These are phyloP conservation scores for Odontocolon sp. DNA, from an alignment of 2,888 invertebrate genomes.

Conservation along the genomic window DNA sequence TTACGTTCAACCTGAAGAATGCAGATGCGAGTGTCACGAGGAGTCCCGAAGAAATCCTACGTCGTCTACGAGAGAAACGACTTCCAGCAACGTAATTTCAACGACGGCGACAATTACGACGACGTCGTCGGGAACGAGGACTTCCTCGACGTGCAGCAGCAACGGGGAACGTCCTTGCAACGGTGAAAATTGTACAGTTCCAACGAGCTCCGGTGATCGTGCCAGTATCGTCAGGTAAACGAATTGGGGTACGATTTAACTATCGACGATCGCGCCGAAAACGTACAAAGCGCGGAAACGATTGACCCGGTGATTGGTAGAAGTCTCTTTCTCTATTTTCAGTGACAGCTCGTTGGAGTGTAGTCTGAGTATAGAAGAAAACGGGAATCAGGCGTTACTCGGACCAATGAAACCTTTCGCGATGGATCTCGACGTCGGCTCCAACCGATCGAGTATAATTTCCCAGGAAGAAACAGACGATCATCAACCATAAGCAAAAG, in stretches of 20 bases:
- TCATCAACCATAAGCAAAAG: constrained; percentile 63
- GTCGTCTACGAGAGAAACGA: neutral
- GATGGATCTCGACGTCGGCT: constrained; percentile 84
- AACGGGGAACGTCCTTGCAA: constrained; percentile 72
- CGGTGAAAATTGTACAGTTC: constrained; percentile 71
- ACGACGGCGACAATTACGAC: constrained; percentile 37
- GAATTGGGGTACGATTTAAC: constrained; percentile 69
- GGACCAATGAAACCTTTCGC: constrained; percentile 83
- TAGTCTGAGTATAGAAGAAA: constrained; percentile 82
- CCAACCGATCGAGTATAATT: constrained; percentile 84
- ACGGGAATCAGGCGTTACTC: constrained; percentile 73
- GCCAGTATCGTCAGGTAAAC: constrained; percentile 79
- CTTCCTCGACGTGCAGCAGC: constrained; percentile 69
- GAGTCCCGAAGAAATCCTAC: constrained; percentile 76
- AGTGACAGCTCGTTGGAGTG: constrained; percentile 84
- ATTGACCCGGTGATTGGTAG: constrained; percentile 75
- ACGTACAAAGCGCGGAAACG: constrained; percentile 11
- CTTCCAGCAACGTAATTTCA: neutral
- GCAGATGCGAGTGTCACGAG: constrained; percentile 93
- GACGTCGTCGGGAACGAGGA: constrained; percentile 41
- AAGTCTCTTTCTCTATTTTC: constrained; percentile 78
- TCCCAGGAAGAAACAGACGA: constrained; percentile 81
- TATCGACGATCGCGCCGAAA: constrained; percentile 55
- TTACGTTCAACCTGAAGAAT: constrained; percentile 94
- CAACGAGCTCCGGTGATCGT: constrained; percentile 70